Conservation (phyloP, 2,113 vertebrate genomes). For the Pandion haliaetus region DNA sequence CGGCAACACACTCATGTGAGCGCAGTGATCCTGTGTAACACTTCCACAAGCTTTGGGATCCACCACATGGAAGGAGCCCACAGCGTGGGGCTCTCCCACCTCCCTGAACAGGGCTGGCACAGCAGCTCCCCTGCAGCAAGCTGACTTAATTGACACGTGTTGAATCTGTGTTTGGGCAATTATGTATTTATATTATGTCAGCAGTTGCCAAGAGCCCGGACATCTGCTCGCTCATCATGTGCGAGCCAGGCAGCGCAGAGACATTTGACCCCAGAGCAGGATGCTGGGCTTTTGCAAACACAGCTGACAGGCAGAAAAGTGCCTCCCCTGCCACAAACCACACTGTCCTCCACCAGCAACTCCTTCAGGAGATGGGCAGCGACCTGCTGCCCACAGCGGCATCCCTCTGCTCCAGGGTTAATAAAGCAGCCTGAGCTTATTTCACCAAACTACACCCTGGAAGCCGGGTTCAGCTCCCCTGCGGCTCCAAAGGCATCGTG, state of each 20-base stretch:
- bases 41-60: not conserved
- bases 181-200: slow-evolving; percentile 48
- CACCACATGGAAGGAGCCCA: fast-evolving
- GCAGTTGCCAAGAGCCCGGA: slow-evolving; percentile 28
- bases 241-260: not conserved
- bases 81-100: fast-evolving
- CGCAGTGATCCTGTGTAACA: not conserved
- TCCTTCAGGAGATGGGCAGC: not conserved
- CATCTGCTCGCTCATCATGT: slow-evolving; percentile 31
- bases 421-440: not conserved
- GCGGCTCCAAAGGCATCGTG: fast-evolving
- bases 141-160: not conserved
- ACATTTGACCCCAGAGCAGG: slow-evolving; percentile 7
- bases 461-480: not conserved
- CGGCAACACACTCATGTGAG: fast-evolving
- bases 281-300: not conserved
- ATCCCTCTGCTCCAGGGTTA: not conserved
- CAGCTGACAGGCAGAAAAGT: not conserved
- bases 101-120: not conserved
- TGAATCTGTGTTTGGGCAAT: slow-evolving; percentile 31
- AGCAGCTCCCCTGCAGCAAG: not conserved
- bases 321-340: not conserved
- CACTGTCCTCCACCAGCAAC: fast-evolving
- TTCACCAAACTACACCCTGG: not conserved
- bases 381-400: not conserved